Evolutionary conservation across 2,797 vertebrate genomes (phyloP).

Genomic region (Apogon hyalosoma): DNA sequence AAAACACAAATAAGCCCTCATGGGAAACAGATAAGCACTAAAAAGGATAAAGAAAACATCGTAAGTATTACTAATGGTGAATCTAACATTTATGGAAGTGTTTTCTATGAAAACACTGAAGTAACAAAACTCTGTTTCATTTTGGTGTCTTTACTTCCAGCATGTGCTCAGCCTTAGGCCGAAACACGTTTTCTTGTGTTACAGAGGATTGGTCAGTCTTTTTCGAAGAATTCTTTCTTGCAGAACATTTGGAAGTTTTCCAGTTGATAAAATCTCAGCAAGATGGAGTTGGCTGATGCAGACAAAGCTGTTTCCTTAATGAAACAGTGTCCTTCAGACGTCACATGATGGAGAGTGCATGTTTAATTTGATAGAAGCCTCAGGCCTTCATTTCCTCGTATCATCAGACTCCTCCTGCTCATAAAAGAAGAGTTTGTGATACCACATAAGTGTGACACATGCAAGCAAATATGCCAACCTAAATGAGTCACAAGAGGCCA

Average conservation of each 20-base stretch:
- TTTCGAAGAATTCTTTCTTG: background rate
- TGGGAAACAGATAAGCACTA: no score
- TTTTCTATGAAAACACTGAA: background rate
- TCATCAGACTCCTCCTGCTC: background rate
- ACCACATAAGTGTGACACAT: background rate
- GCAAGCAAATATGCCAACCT: slow-evolving; percentile 4
- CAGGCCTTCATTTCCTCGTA: background rate
- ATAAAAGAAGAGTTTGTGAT: background rate
- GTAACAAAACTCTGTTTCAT: no score
- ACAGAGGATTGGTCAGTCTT: background rate
- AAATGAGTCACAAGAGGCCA: slow-evolving; percentile 2
- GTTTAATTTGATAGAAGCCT: background rate
- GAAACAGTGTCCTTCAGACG: background rate
- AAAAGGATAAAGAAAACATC: background rate
- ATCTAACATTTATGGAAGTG: background rate
- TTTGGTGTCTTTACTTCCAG: background rate
- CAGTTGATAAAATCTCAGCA: background rate
- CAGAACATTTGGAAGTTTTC: background rate
- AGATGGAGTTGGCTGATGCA: background rate
- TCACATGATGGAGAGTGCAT: background rate
- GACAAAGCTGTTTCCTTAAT: background rate
- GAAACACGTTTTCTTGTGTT: background rate
- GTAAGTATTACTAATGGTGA: slow-evolving; percentile 8
- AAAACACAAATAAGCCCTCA: slow-evolving; percentile 13
- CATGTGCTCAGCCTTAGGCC: slow-evolving; percentile 8